A percentile compares a stretch with the other conserved stretches of the same genome.
phyloP scores from a whole-genome alignment of 2,113 vertebrate species.

The Actenoides lindsayi region DNA sequence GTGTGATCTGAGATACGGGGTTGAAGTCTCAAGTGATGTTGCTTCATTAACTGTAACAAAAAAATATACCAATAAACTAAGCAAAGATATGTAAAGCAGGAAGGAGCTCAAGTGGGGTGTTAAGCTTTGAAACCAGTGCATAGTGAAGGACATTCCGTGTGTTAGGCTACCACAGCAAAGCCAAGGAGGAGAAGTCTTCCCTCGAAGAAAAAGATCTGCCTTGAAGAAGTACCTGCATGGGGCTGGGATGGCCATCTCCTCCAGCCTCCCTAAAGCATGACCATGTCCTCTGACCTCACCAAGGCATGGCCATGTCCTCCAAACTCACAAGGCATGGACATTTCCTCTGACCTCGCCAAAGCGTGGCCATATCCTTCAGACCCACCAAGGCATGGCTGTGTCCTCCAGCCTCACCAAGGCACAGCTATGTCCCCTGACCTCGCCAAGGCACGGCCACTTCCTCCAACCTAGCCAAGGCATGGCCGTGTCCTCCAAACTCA shows the following conservation, averaged over 20 bases:
- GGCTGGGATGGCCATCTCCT: not conserved
- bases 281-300: not conserved
- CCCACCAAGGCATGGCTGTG: no score
- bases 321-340: not conserved
- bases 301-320: not conserved
- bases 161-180: not conserved
- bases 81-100: not conserved
- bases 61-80: not conserved
- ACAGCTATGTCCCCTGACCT: not conserved
- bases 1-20: not conserved
- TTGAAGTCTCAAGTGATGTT: not conserved
- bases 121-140: not conserved
- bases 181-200: not conserved
- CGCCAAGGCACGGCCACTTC: not conserved
- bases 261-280: not conserved
- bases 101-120: not conserved
- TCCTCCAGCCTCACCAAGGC: not conserved
- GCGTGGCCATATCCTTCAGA: not conserved
- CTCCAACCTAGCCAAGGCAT: rapidly evolving
- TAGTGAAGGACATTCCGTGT: not conserved
- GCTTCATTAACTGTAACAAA: not conserved
- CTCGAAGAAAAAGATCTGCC: not conserved
- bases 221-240: not conserved
- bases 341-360: not conserved
- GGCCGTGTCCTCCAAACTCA: not conserved